phyloP scores from a whole-genome alignment of 2,797 vertebrate species.

The Gymnothorax reevesii region DNA sequence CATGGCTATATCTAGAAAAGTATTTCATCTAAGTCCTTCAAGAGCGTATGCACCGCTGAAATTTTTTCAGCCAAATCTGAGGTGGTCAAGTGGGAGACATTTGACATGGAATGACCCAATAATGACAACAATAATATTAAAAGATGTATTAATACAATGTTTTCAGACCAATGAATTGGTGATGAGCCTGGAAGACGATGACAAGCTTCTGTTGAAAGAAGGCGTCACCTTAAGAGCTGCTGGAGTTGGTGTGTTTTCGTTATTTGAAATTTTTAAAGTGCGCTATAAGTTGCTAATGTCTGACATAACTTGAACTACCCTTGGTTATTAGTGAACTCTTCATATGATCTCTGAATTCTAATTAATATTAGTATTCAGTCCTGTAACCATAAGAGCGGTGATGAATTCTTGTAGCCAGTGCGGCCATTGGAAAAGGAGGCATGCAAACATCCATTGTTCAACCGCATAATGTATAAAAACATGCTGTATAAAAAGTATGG shows the following conservation, averaged over 20 bases:
- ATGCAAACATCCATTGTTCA: neutral
- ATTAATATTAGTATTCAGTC: neutral
- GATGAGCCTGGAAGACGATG: constrained; percentile 88
- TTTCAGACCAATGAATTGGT: constrained; percentile 89
- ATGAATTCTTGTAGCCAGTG: neutral
- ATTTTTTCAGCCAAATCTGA: too few species aligned
- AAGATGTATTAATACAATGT: neutral
- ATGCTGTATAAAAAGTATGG: neutral
- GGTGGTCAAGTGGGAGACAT: too few species aligned
- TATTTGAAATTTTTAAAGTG: neutral
- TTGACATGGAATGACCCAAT: too few species aligned
- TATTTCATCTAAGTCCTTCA: too few species aligned
- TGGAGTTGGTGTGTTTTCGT: constrained; percentile 78
- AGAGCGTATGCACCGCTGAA: too few species aligned
- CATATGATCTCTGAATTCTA: neutral
- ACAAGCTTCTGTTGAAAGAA: constrained; percentile 78
- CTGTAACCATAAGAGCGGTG: neutral
- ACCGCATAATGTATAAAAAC: neutral
- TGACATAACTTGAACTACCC: neutral
- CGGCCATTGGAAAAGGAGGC: neutral
- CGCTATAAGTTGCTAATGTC: neutral
- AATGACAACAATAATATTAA: too few species aligned
- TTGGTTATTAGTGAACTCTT: neutral
- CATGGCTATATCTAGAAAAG: too few species aligned
- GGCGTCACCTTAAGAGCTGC: constrained; percentile 75